phyloP scores from a whole-genome alignment of 2,888 invertebrate genomes.

The Phengaris arion region DNA sequence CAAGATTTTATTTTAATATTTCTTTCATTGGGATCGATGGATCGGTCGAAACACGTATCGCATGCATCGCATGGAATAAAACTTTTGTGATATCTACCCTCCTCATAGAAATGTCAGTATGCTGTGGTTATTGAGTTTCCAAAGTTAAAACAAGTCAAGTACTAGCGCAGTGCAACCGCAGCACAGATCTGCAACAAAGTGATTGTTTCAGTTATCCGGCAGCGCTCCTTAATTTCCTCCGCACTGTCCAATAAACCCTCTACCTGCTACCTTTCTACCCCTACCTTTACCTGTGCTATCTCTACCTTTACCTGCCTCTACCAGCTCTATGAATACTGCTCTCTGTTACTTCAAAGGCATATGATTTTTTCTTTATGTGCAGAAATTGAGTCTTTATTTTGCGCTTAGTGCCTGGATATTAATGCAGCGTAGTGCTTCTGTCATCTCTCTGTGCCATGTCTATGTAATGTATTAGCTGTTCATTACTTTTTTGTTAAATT shows the following conservation, averaged over 20 bases:
- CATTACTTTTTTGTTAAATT: too few species aligned
- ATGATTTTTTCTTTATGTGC: constrained; percentile 4
- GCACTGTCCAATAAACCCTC: constrained; percentile 45
- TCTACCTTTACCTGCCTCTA: neutral
- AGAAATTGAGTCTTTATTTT: constrained; percentile 1
- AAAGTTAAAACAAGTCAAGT: neutral
- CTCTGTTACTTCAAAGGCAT: neutral
- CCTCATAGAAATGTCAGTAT: too few species aligned
- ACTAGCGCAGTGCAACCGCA: constrained; percentile 35
- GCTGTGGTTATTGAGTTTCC: too few species aligned
- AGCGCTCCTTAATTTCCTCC: constrained; percentile 46
- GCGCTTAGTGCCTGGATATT: neutral
- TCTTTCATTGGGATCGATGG: too few species aligned
- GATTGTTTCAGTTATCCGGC: constrained; percentile 43
- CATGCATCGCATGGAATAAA: too few species aligned
- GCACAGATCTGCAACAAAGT: constrained; percentile 43
- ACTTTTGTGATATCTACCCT: too few species aligned
- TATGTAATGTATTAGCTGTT: too few species aligned
- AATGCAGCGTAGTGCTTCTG: neutral
- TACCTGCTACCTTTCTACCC: constrained; percentile 24
- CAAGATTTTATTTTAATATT: too few species aligned
- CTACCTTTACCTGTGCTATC: neutral
- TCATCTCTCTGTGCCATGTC: neutral
- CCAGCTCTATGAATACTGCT: neutral
- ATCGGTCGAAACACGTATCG: too few species aligned